Evolutionary conservation across 2,797 vertebrate genomes (phyloP), one percentile per base, ranked within the genome.

Genomic region (Salarias fasciatus): DNA sequence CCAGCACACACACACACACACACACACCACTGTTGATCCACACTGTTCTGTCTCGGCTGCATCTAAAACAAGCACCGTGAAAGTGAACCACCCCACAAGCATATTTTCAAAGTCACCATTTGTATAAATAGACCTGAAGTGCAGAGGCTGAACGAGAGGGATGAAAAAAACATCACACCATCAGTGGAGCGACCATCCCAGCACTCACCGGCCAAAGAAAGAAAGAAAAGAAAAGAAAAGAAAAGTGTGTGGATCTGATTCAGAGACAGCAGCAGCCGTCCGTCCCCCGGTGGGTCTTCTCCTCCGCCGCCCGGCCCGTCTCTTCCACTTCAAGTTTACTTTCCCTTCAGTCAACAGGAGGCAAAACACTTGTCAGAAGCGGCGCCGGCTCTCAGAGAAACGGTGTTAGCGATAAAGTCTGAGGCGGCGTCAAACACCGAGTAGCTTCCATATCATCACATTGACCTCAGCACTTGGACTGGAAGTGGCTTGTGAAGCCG

Each of bases 131-230:
- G 79, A 79, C 36, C 49, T 8, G 36, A 11, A 11, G 1, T 38
- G 15, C 13, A 8, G 15, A 31, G 11, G 31, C 2, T 15, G 8
- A 15, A 28, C 11, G 45, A 11, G 33, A 9, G 24, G 33, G 33
- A 7, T 4, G 13, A 18, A 36, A 18, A 36, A 29, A 53, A 35
- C 18, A 28, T 37, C 18, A 57, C 36, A 54, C 31, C 42, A 33
- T 40, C 43, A 48, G 37, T 13, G 8, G 5, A 33, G 30, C 10
- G 43, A 60, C 50, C 29, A 55, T 24, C 36, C 31, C 10, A 74
- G 36, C 40, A 84, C 83, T 86, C 57, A 87, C 84, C 75, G 2
- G 50, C 15, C n/a, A n/a, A n/a, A n/a, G n/a, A n/a, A n/a, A 33
- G 33, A 8, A 31, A 31, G 31, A 31, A 4, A 31, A 33, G 8